Conservation (phyloP, 1,140 invertebrate genomes). For the Nixonia krombeini region DNA sequence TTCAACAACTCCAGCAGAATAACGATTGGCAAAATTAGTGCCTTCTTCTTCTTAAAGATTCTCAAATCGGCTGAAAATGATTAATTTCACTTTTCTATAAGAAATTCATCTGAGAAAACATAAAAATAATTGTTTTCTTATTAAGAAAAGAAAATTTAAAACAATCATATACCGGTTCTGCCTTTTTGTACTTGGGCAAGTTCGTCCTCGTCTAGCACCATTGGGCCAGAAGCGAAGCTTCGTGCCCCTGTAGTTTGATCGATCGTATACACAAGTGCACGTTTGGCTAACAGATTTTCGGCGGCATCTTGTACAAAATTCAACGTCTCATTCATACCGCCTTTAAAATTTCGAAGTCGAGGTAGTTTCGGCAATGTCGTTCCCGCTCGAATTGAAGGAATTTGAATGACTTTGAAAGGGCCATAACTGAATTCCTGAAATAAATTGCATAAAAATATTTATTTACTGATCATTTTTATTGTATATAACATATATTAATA, state of each 20-base stretch:
- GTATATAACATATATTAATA: too few species aligned
- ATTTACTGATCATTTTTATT: not conserved
- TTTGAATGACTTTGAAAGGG: constrained; percentile 62
- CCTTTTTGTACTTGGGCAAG: constrained; percentile 41
- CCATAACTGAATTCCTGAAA: constrained; percentile 65
- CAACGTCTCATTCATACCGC: constrained; percentile 54
- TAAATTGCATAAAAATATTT: not conserved
- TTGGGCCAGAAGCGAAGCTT: constrained; percentile 44
- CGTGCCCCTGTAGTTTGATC: constrained; percentile 52
- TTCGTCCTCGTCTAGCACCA: constrained; percentile 66
- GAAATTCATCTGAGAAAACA: too few species aligned
- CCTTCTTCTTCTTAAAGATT: constrained; percentile 74
- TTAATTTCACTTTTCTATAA: too few species aligned
- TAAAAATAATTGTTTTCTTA: too few species aligned
- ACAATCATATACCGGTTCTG: constrained; percentile 19
- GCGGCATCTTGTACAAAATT: constrained; percentile 58
- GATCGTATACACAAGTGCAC: constrained; percentile 64
- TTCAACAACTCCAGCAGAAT: constrained; percentile 76
- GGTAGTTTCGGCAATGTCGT: constrained; percentile 59
- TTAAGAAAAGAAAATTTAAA: too few species aligned
- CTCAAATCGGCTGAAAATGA: constrained; percentile 47
- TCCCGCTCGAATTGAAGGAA: constrained; percentile 51
- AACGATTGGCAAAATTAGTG: constrained; percentile 75
- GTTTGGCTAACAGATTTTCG: constrained; percentile 64
- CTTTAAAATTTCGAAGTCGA: constrained; percentile 43